Conservation (phyloP, 2,888 invertebrate genomes). For the Eristalis intricaria region DNA sequence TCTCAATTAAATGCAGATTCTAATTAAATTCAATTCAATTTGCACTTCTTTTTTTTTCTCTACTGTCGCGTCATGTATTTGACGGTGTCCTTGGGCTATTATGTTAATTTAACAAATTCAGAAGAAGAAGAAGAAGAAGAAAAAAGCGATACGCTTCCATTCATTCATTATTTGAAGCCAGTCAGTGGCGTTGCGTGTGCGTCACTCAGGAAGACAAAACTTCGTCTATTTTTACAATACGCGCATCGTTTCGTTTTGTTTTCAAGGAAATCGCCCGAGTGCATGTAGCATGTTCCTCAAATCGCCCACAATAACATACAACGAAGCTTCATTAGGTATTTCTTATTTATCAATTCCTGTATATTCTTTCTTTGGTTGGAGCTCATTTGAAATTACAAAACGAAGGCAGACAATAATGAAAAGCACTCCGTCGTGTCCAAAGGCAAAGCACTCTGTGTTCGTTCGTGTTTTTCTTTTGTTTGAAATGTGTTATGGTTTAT, state of each 20-base stretch:
- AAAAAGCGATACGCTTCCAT: slow-evolving; percentile 11
- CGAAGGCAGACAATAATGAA: not conserved
- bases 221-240: not conserved
- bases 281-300: not conserved
- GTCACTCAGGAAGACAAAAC: slow-evolving; percentile 34
- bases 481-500: slow-evolving; percentile 32
- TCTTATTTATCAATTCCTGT: not conserved
- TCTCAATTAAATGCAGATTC: slow-evolving; percentile 28
- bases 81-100: not conserved
- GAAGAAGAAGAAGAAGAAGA: not conserved
- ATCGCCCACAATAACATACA: not conserved
- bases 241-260: not conserved
- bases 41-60: not conserved
- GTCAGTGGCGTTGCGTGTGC: not conserved
- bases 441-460: not conserved
- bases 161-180: slow-evolving; percentile 28
- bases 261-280: slow-evolving; percentile 20
- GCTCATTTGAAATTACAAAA: slow-evolving; percentile 14
- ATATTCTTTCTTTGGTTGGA: not conserved
- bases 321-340: not conserved
- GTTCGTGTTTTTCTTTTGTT: slow-evolving; percentile 4
- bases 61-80: not conserved
- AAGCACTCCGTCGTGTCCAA: not conserved
- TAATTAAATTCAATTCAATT: slow-evolving; percentile 19
- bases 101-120: not conserved